Evolutionary conservation across 2,797 vertebrate genomes (phyloP).

Genomic region (Malurus leucopterus): DNA sequence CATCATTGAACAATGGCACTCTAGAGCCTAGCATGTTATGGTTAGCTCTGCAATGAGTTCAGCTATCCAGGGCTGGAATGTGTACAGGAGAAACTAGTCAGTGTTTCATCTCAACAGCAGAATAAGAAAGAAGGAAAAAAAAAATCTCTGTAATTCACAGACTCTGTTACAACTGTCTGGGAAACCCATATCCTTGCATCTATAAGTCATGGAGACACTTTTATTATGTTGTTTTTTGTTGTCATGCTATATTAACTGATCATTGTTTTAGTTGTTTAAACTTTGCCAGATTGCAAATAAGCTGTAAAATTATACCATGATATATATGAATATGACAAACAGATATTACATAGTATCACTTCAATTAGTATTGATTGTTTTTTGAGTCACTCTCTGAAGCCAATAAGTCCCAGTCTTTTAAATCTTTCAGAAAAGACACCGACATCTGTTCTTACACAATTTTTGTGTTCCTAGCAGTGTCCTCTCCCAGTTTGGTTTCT

Average conservation of each 20-base stretch:
- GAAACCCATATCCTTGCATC: not conserved
- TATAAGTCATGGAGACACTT: not conserved
- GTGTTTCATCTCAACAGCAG: not conserved
- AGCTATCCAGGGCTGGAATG: not conserved
- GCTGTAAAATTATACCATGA: not conserved
- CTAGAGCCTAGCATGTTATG: not conserved
- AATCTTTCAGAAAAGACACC: not conserved
- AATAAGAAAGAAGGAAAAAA: not conserved
- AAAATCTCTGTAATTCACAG: not conserved
- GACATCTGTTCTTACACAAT: not conserved
- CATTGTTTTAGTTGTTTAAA: not conserved
- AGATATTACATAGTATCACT: not conserved
- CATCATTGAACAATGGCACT: not conserved
- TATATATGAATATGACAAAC: not conserved
- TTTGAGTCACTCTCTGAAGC: not conserved
- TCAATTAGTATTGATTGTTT: not conserved
- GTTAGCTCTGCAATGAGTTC: not conserved
- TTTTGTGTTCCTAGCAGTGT: not conserved
- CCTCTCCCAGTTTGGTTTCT: not conserved
- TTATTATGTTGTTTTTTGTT: not conserved
- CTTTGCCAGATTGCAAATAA: not conserved
- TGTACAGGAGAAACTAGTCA: not conserved
- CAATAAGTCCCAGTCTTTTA: not conserved
- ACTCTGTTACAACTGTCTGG: not conserved
- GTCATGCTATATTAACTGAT: not conserved